phyloP scores from a whole-genome alignment of 2,113 vertebrate genomes.

The Lagopus leucura region DNA sequence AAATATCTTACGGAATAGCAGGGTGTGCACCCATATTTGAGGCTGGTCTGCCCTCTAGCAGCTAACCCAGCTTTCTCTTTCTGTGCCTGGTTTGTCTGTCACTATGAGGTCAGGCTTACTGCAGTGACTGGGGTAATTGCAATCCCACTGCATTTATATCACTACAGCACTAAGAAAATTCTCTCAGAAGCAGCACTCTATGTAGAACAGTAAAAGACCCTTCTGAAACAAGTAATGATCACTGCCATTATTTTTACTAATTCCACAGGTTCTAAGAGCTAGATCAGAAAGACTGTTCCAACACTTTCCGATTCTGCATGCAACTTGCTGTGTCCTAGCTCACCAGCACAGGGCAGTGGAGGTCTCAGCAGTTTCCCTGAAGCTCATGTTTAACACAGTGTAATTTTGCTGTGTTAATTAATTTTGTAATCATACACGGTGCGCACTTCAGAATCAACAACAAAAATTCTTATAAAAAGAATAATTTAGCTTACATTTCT shows the following conservation, averaged over 20 bases:
- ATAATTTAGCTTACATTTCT: not conserved
- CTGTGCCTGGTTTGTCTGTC: not conserved
- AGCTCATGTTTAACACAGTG: not conserved
- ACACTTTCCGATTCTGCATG: not conserved
- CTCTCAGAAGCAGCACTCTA: not conserved
- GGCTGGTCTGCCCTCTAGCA: not conserved
- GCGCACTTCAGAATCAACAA: not conserved
- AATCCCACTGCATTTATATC: not conserved
- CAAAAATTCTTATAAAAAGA: not conserved
- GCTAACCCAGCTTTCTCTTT: not conserved
- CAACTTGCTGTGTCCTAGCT: not conserved
- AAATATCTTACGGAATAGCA: not conserved
- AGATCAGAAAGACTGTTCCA: not conserved
- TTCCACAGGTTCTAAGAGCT: not conserved
- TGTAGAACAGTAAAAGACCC: not conserved
- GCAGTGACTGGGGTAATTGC: not conserved
- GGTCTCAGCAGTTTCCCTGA: not conserved
- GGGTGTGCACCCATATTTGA: not conserved
- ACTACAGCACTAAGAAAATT: not conserved
- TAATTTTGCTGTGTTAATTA: not conserved
- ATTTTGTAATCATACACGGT: not conserved
- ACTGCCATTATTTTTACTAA: not conserved
- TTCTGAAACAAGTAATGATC: not conserved
- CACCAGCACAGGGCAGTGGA: fast-evolving
- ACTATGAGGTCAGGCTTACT: not conserved